phyloP scores from a whole-genome alignment of 2,888 invertebrate genomes.

The Schizaphis graminum region DNA sequence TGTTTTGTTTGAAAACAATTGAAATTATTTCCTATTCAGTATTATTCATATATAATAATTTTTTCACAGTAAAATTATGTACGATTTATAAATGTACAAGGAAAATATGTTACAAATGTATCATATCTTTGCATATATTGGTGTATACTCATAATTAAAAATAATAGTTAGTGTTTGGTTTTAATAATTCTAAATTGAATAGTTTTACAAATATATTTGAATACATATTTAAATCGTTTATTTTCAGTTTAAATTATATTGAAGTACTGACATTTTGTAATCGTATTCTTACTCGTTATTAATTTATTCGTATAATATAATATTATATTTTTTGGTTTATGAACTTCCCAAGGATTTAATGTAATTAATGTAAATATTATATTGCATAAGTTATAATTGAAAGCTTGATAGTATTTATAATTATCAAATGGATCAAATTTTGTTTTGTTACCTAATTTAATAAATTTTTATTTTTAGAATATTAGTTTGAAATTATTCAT shows the following conservation, averaged over 20 bases:
- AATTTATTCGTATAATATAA: not conserved
- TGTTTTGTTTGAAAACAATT: not conserved
- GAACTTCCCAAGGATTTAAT: not conserved
- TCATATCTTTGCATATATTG: not conserved
- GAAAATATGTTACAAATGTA: not conserved
- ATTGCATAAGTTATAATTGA: not conserved
- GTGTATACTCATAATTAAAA: not conserved
- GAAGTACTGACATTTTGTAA: not conserved
- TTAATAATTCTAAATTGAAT: not conserved
- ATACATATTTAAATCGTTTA: not conserved
- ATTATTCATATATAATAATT: not conserved
- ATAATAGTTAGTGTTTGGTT: not conserved
- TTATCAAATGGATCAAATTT: not conserved
- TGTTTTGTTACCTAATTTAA: not conserved
- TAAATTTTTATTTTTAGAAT: constrained; percentile 3
- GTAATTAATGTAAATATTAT: not conserved
- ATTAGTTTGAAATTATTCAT: not conserved
- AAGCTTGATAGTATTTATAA: not conserved
- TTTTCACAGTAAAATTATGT: not conserved
- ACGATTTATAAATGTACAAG: not conserved
- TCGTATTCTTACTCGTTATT: not conserved
- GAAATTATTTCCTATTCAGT: not conserved
- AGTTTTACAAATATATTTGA: not conserved
- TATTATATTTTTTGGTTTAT: not conserved
- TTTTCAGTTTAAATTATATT: not conserved